Evolutionary conservation across 2,797 vertebrate species (phyloP).

Genomic region (Adelosebastes latens): DNA sequence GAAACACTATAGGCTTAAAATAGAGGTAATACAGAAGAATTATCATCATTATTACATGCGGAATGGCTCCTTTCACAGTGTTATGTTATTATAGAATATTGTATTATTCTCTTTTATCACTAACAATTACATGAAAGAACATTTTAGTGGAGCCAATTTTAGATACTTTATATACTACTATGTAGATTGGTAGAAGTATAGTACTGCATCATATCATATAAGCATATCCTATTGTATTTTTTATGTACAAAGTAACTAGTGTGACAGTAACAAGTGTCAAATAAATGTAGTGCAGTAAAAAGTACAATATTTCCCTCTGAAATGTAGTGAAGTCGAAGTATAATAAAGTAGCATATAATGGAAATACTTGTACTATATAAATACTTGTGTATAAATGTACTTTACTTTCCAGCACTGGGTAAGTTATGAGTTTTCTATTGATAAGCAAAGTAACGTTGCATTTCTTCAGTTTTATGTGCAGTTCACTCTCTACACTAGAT

Average conservation of each 20-base stretch:
- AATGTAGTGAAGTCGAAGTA: rapidly evolving
- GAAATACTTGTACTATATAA: not conserved
- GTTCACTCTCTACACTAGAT: not conserved
- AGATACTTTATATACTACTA: not conserved
- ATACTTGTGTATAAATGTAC: not conserved
- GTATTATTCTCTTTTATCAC: not conserved
- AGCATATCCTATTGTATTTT: not conserved
- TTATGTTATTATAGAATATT: not conserved
- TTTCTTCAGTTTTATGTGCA: rapidly evolving
- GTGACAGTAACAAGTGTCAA: not conserved
- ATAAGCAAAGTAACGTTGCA: not conserved
- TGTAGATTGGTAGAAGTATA: not conserved
- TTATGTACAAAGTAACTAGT: not conserved
- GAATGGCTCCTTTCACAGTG: not conserved
- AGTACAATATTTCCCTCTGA: not conserved
- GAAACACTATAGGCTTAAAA: not conserved
- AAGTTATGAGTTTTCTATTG: not conserved
- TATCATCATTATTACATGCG: not conserved
- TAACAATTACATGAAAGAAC: rapidly evolving
- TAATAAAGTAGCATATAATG: rapidly evolving
- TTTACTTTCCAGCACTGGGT: not conserved
- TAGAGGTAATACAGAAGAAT: not conserved
- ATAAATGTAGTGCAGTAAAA: not conserved
- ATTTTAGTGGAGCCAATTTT: not conserved
- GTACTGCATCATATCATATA: not conserved